phyloP scores from a whole-genome alignment of 2,113 vertebrate genomes.

The Lucifuga dentata region DNA sequence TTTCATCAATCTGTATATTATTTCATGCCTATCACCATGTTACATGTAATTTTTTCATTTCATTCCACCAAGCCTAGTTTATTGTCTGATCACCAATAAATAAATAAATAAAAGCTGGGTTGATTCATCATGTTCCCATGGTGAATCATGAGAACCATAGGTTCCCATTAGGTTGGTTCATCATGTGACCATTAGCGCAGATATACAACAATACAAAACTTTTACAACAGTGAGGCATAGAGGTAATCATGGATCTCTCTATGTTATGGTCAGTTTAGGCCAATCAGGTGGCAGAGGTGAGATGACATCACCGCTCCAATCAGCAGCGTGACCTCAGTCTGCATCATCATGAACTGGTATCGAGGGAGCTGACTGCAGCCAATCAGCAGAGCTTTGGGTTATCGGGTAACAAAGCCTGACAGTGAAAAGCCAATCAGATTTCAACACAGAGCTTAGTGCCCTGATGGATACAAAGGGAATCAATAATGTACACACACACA shows the following conservation, averaged over 20 bases:
- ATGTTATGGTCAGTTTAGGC: constrained; percentile 18
- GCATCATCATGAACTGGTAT: constrained; percentile 74
- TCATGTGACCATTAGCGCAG: too few relatives aligned
- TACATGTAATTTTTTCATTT: too few relatives aligned
- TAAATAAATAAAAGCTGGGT: too few relatives aligned
- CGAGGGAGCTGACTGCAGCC: constrained; percentile 34
- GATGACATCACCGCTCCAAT: constrained; percentile 76
- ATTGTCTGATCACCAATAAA: too few relatives aligned
- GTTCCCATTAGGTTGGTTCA: too few relatives aligned
- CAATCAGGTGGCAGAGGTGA: constrained; percentile 64
- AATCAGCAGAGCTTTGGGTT: constrained; percentile 49
- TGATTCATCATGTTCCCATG: too few relatives aligned
- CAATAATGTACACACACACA: constrained; percentile 63
- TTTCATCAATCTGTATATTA: too few relatives aligned
- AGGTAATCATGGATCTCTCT: background rate
- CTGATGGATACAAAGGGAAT: constrained; percentile 34
- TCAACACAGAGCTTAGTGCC: constrained; percentile 44
- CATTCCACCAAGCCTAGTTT: too few relatives aligned
- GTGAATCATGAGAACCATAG: too few relatives aligned
- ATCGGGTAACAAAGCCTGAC: constrained; percentile 66
- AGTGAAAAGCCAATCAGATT: constrained; percentile 41
- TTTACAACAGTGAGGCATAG: too few relatives aligned
- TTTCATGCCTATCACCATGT: too few relatives aligned
- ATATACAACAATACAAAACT: too few relatives aligned
- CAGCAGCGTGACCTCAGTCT: constrained; percentile 73